These are phyloP conservation scores for Chrysemys picta DNA, from an alignment of 2,113 vertebrate genomes.

Conservation along the genomic window DNA sequence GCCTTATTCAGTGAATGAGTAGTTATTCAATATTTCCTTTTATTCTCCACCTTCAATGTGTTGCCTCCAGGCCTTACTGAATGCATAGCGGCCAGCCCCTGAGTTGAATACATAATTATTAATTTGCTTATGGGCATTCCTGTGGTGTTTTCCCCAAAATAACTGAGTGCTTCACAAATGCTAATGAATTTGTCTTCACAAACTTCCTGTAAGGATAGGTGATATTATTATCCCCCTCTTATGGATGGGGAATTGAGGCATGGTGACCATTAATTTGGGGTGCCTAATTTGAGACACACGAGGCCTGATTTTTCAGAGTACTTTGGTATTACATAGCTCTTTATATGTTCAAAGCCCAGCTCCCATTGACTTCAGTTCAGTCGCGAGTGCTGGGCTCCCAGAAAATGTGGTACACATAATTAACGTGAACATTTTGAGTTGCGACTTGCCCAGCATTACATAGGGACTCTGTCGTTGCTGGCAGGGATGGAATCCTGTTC, in stretches of 20 bases:
- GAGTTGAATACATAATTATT: neutral
- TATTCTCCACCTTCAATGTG: rapidly evolving
- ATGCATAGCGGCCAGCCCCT: neutral
- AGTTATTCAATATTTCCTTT: neutral
- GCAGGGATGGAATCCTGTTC: neutral
- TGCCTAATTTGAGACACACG: neutral
- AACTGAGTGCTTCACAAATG: neutral
- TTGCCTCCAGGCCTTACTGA: neutral
- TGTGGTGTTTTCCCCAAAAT: neutral
- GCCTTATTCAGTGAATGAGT: neutral
- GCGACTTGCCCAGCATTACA: neutral
- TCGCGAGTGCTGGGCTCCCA: rapidly evolving
- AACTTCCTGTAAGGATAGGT: neutral
- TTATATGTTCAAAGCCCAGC: too few species aligned
- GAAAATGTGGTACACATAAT: neutral
- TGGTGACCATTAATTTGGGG: neutral
- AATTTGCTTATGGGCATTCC: neutral
- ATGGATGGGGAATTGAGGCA: rapidly evolving
- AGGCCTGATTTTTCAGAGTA: neutral
- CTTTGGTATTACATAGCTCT: rapidly evolving
- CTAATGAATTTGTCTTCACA: neutral
- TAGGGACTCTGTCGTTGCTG: neutral
- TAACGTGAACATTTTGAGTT: neutral
- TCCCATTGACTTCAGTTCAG: too few species aligned
- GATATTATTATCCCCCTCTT: neutral